A percentile compares a stretch with the other conserved stretches of the same genome.
These are phyloP conservation scores for Garra rufa DNA, from an alignment of 2,113 vertebrate genomes.

Conservation along the genomic window DNA sequence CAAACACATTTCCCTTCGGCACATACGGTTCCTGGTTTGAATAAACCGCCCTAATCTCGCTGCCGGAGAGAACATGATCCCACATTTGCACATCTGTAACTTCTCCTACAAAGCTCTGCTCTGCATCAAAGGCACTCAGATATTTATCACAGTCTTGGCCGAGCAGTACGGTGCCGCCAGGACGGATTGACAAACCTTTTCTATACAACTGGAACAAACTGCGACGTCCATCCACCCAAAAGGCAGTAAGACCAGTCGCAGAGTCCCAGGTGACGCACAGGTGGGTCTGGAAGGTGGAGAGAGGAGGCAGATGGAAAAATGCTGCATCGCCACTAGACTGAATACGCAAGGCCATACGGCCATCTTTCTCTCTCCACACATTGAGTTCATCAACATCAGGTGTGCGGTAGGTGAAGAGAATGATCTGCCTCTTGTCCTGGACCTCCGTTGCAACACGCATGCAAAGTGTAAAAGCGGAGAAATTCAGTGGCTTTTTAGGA, in stretches of 20 bases:
- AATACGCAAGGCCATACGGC: constrained; percentile 69
- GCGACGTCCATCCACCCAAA: constrained; percentile 76
- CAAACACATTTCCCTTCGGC: constrained; percentile 73
- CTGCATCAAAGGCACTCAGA: constrained; percentile 65
- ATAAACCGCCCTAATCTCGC: constrained; percentile 68
- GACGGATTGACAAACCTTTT: constrained; percentile 65
- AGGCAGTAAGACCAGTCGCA: constrained; percentile 67
- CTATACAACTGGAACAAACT: constrained; percentile 76
- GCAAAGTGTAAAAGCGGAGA: constrained; percentile 78
- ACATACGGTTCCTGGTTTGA: constrained; percentile 41
- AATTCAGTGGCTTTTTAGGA: constrained; percentile 70
- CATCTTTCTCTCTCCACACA: constrained; percentile 74
- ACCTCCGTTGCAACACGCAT: constrained; percentile 74
- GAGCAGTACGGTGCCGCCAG: constrained; percentile 71
- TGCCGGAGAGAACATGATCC: constrained; percentile 74
- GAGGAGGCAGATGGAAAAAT: constrained; percentile 68
- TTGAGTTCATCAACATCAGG: constrained; percentile 74
- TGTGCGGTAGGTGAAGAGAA: constrained; percentile 79
- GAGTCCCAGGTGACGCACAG: constrained; percentile 81
- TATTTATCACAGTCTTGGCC: constrained; percentile 76
- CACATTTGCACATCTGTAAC: constrained; percentile 80
- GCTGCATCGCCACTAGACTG: constrained; percentile 58
- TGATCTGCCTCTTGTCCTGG: constrained; percentile 66
- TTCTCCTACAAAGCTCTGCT: constrained; percentile 77
- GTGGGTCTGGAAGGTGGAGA: constrained; percentile 72